Base-by-base conservation (phyloP, 2,113 vertebrate genomes). In the Podarcis cretensis region DNA sequence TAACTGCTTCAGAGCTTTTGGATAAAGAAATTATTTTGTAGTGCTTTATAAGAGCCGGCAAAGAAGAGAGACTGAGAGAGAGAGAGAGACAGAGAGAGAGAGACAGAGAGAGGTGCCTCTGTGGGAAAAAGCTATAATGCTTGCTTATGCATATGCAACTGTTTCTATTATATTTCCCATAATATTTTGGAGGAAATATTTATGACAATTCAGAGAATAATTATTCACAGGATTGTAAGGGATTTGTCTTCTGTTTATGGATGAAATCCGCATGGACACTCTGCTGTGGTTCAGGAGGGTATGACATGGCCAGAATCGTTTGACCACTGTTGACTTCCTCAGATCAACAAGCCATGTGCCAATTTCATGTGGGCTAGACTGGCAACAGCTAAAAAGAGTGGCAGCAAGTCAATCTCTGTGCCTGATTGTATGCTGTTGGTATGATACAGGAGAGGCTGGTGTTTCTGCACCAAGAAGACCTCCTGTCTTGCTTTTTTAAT, bases 21-120 rank as follows among this genome's bases (percentile, higher is more conserved):
- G 95, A 97, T 97, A 96, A 97, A 97, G 95, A 96, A 97, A 96
- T 97, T 95, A 95, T 96, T 96, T 96, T 96, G 94, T 95, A 95
- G 91, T 95, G 89, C 75, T 95, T 96, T 95, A 93, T 93, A 96
- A 96, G 89, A 96, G 89, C 93, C 68, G 88, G 90, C 63, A 90
- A 92, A 35, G 40, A 84, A 57, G 16, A 35, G 43, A 48, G 43
- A 48, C 7, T 9, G 43, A 48, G 48, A 81, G 13, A 32, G 90
- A 71, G 30, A 48, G 18, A 21, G 37, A 71, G 37, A 43, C 20
- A 48, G 16, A 89, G 21, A 59, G 40, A 85, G 73, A 78, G 48
- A 43, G 23, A 35, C 16, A 63, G 18, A 63, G 59, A 63, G 18
- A 63, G 14, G 57, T 83, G 75, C 88, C 91, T 96, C 92, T 94